phyloP scores from a whole-genome alignment of 2,113 vertebrate genomes.

The Serinus canaria region DNA sequence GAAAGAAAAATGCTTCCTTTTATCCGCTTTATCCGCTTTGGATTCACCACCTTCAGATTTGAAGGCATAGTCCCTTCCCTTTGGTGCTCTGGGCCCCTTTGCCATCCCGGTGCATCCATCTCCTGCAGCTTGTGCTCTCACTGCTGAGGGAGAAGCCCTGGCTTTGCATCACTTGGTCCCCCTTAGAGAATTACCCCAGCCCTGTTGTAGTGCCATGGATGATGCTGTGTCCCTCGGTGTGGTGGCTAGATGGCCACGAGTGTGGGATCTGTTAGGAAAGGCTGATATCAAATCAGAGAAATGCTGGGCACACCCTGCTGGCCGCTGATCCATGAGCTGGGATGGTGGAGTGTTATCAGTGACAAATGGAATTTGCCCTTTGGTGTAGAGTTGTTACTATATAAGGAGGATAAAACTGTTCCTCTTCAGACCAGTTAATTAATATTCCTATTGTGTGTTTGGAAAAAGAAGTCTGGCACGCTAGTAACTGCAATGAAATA shows the following conservation, averaged over 20 bases:
- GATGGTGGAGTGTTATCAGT: background rate
- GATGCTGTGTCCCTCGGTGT: background rate
- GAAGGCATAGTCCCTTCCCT: background rate
- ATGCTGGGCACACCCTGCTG: background rate
- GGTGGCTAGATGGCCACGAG: fast-evolving
- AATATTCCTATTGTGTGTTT: constrained; percentile 43
- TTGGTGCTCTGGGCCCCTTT: background rate
- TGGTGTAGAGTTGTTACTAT: constrained; percentile 29
- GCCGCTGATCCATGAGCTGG: fast-evolving
- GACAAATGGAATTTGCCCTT: background rate
- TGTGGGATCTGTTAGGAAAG: background rate
- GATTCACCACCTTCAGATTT: background rate
- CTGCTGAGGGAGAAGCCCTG: background rate
- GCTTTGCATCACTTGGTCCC: background rate
- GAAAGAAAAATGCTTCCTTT: background rate
- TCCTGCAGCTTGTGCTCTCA: background rate
- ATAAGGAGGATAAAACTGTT: constrained; percentile 18
- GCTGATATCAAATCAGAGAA: background rate
- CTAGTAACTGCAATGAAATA: background rate
- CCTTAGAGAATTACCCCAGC: background rate
- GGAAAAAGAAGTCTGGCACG: background rate
- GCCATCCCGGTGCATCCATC: fast-evolving
- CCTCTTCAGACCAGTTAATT: background rate
- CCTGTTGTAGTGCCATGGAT: fast-evolving
- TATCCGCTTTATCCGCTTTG: constrained; percentile 34